phyloP scores from a whole-genome alignment of 2,797 vertebrate genomes.

The Microctenopoma steveboyesi region DNA sequence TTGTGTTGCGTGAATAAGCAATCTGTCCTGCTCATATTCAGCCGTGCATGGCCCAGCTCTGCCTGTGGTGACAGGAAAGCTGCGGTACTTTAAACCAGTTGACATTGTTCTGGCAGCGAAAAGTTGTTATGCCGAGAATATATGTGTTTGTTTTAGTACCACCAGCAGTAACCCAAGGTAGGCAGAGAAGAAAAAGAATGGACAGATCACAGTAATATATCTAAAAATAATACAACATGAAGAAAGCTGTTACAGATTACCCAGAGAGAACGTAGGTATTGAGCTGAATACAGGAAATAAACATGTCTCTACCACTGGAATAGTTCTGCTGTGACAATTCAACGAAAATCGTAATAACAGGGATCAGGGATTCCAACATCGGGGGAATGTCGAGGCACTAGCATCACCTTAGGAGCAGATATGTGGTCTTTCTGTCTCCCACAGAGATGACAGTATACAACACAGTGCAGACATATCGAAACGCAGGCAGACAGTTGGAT shows the following conservation, averaged over 20 bases:
- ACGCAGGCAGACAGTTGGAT: constrained; percentile 57
- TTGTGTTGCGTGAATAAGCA: constrained; percentile 71
- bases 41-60: constrained; percentile 63
- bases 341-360: constrained; percentile 31
- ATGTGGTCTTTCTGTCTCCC: constrained; percentile 61
- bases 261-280: too few relatives aligned
- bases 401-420: constrained; percentile 60
- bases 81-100: constrained; percentile 76
- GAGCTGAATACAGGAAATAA: too few relatives aligned
- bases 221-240: not conserved
- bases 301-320: not conserved
- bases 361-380: constrained; percentile 44
- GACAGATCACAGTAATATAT: not conserved
- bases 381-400: constrained; percentile 48
- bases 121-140: constrained; percentile 68
- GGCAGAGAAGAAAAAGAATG: not conserved
- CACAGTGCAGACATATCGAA: constrained; percentile 58
- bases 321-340: not conserved
- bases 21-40: constrained; percentile 76
- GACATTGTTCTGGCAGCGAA: constrained; percentile 73
- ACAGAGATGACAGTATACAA: constrained; percentile 57
- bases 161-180: constrained; percentile 22
- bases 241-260: too few relatives aligned
- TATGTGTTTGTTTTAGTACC: constrained; percentile 63
- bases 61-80: constrained; percentile 69